Evolutionary conservation across 2,888 invertebrate genomes (phyloP), one percentile per base, ranked within the genome.

Genomic region (Allygus modestus): DNA sequence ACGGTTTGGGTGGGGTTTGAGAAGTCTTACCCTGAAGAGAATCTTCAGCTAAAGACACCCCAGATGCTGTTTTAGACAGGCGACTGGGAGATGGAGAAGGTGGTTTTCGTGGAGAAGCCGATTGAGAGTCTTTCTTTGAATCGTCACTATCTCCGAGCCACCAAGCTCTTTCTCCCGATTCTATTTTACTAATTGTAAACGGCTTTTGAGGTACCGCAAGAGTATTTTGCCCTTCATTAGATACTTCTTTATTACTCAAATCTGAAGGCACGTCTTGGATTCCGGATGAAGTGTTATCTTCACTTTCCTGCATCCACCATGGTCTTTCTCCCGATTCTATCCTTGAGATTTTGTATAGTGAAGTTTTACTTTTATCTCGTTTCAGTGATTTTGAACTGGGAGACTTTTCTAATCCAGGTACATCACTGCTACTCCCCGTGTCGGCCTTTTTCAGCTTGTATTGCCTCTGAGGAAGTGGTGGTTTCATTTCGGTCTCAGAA

Each of bases 261-360:
- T 79, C 79, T 33, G 37, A 12, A 26, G 79, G 33, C 1, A 58
- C 17, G 31, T 79, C 79, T 58, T 79, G 79, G 1, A 20, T 12
- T 9, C 33, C 79, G 20, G 77, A 46, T 2, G 58, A 54, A 12
- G 79, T 79, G 37, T 79, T 79, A 15, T 79, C 79, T 20, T 65
- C 46, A 33, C 54, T 83, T 41, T 83, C 83, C 31, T 82, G 46
- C 88, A 92, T 88, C 92, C 92, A 93, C 92, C 92, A 93, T 7
- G 92, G 91, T 85, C 91, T 90, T 87, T 92, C 92, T 0, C 91
- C 91, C 9, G 92, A 92, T 86, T 91, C 91, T 73, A 93, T 93
- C 86, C 92, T 94, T 1, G 92, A 92, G n/a, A 94, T 91, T 75
- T 89, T 89, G 85, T 89, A 90, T 11, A 51, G 51, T 26, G 79